These are phyloP conservation scores for Ataeniobius toweri DNA, from an alignment of 2,797 vertebrate species.

Conservation along the genomic window DNA sequence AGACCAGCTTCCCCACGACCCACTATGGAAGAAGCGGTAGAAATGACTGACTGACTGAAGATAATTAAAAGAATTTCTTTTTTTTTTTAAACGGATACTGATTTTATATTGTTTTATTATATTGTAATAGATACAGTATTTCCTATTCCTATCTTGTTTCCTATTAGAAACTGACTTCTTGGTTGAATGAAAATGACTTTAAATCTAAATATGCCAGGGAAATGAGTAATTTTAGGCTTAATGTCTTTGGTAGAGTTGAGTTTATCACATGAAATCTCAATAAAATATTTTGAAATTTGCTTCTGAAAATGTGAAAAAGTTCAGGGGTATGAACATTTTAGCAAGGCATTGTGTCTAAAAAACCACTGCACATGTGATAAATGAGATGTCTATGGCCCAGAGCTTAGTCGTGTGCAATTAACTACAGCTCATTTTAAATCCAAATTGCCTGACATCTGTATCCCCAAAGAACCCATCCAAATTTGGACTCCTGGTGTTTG, in stretches of 20 bases:
- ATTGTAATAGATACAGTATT: no score
- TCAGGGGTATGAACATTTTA: neutral
- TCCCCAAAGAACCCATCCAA: slow-evolving; percentile 15
- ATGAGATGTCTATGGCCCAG: slow-evolving; percentile 37
- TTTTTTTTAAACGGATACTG: no score
- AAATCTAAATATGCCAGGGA: neutral
- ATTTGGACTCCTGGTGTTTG: slow-evolving; percentile 26
- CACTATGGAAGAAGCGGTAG: no score
- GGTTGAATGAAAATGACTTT: neutral
- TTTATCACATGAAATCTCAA: neutral
- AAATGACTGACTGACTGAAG: no score
- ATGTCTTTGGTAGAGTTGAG: neutral
- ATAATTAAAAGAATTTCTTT: no score
- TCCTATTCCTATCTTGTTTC: no score
- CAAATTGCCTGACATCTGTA: slow-evolving; percentile 6
- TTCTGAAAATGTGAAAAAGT: no score
- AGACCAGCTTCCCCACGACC: no score
- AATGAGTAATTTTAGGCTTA: neutral
- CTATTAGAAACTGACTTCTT: no score
- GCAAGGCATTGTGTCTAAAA: neutral
- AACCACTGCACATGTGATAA: slow-evolving; percentile 19
- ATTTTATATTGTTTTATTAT: no score
- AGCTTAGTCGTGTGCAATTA: slow-evolving; percentile 43
- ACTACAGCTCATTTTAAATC: slow-evolving; percentile 25
- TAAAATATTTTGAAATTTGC: neutral